A percentile compares a stretch with the other conserved stretches of the same genome.
Conservation (phyloP, 2,888 invertebrate genomes). For the Phalangium opilio region DNA sequence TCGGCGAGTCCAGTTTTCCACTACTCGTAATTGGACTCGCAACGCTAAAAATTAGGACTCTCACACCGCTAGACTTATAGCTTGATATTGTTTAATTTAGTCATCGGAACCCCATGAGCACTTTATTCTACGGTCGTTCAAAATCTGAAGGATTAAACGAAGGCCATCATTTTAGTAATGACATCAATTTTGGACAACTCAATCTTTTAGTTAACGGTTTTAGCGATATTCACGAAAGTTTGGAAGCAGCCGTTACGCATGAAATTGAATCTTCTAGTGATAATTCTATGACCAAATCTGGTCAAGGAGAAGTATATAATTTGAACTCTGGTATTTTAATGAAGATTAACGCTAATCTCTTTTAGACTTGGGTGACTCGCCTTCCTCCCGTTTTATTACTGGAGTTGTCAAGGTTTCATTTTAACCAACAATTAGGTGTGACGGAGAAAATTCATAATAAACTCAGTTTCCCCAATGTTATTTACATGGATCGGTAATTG, state of each 20-base stretch:
- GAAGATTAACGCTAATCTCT: conserved; percentile 8
- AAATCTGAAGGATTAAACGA: conserved; percentile 31
- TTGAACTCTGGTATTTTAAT: conserved; percentile 6
- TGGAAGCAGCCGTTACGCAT: conserved; percentile 33
- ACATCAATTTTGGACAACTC: conserved; percentile 35
- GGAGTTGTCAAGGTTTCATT: conserved; percentile 35
- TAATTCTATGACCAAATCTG: conserved; percentile 28
- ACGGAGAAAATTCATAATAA: conserved; percentile 37
- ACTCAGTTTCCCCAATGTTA: conserved; percentile 33
- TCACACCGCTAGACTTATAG: too few species aligned
- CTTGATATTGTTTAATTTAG: too few species aligned
- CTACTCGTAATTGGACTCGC: too few species aligned
- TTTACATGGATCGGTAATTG: conserved; percentile 34
- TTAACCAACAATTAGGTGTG: conserved; percentile 32
- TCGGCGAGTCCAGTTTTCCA: too few species aligned
- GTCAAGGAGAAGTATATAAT: conserved; percentile 32
- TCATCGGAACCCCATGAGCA: conserved; percentile 32
- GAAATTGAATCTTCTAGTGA: conserved; percentile 30
- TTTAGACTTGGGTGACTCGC: conserved; percentile 34
- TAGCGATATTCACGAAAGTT: conserved; percentile 33
- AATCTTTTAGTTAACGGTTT: conserved; percentile 34
- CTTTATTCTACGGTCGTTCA: conserved; percentile 35
- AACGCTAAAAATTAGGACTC: too few species aligned
- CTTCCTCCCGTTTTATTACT: conserved; percentile 34
- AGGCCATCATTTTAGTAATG: conserved; percentile 30